Base-by-base conservation (phyloP, 2,113 vertebrate species). In the Oenanthe oenanthe region DNA sequence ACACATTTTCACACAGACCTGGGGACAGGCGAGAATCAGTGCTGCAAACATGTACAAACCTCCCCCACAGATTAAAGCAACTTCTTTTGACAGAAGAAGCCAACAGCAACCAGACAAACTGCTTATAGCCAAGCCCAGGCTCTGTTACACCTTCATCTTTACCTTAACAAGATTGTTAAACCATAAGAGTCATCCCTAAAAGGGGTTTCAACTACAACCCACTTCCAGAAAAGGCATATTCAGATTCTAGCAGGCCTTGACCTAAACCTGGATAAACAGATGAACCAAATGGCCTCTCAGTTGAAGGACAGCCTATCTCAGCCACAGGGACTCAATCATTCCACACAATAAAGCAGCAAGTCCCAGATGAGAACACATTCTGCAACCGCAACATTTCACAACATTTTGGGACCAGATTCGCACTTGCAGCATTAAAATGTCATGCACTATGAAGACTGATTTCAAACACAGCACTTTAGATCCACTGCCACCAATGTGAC, bases 1-100 rank as follows among this genome's bases (percentile, higher is more conserved):
- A 82, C 99, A 99, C 98, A 99, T 99, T 91, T 99, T 99, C 88
- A 99, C 98, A 94, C 99, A 99, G 83, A 99, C 99, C 99, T 99
- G 66, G 93, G 45, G 42, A 96, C 29, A 97, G 70, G 9, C 10
- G 60, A 94, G 61, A 93, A 93, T 91, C 61, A 95, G 89, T 43
- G 40, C 40, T 66, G 73, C 47, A 78, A 84, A 40, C 18, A 63
- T 7, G 19, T 62, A 42, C 19, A 78, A 56, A 66, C 5, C 48
- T 82, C 24, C 12, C 34, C 16, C 53, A 74, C n/a, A 43, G 25
- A 85, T 32, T 56, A 74, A 51, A 81, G 34, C 26, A 74, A 10
- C 6, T 22, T 45, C 22, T 82, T 26, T 42, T 73, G 24, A 31
- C 12, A 76, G n/a, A 89, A 73, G 38, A 3, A 38, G 31, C 2